phyloP scores from a whole-genome alignment of 2,888 invertebrate genomes.

The Cataglyphis albicans region DNA sequence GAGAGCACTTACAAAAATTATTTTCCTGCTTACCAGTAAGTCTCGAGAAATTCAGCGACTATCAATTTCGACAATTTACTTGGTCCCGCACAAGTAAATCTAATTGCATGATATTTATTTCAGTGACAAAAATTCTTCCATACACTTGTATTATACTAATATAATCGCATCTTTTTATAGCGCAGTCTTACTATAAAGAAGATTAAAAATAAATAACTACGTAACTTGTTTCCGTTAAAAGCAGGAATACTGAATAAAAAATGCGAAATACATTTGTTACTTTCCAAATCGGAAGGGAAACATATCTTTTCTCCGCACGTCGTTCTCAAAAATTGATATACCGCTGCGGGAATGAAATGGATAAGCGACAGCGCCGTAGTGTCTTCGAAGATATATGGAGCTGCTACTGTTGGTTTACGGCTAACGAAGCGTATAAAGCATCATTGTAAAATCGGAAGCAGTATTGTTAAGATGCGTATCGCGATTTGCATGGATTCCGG shows the following conservation, averaged over 20 bases:
- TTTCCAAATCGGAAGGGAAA: not conserved
- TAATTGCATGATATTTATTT: constrained; percentile 17
- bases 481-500: constrained; percentile 19
- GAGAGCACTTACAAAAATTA: not conserved
- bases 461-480: constrained; percentile 59
- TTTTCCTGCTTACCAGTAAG: constrained; percentile 19
- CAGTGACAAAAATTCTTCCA: not conserved
- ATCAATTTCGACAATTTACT: constrained; percentile 14
- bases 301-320: constrained; percentile 14
- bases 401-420: constrained; percentile 54
- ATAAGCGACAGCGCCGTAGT: constrained; percentile 23
- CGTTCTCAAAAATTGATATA: constrained; percentile 47
- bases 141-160: not conserved
- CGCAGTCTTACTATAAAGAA: not conserved
- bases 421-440: constrained; percentile 63
- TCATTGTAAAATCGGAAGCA: constrained; percentile 60
- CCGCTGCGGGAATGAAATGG: constrained; percentile 9
- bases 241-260: not conserved
- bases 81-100: not conserved
- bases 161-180: not conserved
- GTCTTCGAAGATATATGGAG: constrained; percentile 49
- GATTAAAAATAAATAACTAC: not conserved
- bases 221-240: not conserved
- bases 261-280: not conserved
- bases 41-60: constrained; percentile 19